Base-by-base conservation (phyloP, 2,113 vertebrate species). In the Phycodurus eques region DNA sequence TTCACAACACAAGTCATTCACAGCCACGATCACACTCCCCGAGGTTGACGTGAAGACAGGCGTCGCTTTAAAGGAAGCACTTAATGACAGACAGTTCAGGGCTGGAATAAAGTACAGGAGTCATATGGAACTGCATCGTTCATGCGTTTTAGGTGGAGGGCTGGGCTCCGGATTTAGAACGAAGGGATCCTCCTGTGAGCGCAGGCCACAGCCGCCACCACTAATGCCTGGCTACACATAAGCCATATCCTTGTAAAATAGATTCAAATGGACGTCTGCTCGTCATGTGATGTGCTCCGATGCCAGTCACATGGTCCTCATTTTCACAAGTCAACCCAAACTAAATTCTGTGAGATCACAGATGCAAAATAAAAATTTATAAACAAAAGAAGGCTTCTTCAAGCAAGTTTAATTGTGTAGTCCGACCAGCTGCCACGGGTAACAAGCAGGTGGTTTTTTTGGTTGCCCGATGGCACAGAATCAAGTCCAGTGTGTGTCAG, bases 191-290 rank as follows among this genome's bases (percentile, higher is more conserved):
- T 75, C 78, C 77, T 73, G 77, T 82, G 72, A 72, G 59, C 74
- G 35, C 74, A 71, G 62, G 73, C 88, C 80, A 72, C 85, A 88
- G 66, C 67, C 71, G 53, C 79, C 68, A 83, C 87, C 81, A 78
- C 89, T 90, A 92, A 91, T 89, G 75, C 68, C 85, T 84, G 59
- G 68, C 82, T 90, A 53, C 60, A 62, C 35, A 74, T 67, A 89
- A 87, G 64, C 79, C 77, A 60, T 62, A 47, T 72, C 65, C 70
- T 78, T 46, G 77, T 83, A 77, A 88, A 87, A 77, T 74, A 75
- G 68, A 73, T 73, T 77, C 71, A 74, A 71, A 77, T 60, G 33
- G 54, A 75, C 71, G 71, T 75, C 51, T 66, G 60, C 73, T 70
- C 67, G 47, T 81, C 19, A 72, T 19, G 65, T 63, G 54, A 56